These are phyloP conservation scores for Drosophila longiperda DNA, from an alignment of 2,888 invertebrate species.

Conservation along the genomic window DNA sequence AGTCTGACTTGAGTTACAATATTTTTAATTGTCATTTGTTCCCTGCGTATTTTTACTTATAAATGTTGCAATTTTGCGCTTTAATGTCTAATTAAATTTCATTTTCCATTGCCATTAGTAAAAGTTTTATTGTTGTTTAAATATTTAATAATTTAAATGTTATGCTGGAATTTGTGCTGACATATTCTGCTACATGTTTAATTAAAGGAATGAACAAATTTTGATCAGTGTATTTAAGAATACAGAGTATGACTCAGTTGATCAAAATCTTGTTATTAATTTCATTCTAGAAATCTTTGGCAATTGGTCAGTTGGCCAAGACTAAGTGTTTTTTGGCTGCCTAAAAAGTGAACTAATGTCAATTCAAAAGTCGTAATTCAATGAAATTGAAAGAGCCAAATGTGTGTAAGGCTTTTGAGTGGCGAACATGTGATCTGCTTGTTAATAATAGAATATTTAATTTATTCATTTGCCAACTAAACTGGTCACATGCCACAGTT, in stretches of 20 bases:
- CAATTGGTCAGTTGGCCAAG: background rate
- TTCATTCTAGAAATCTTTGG: background rate
- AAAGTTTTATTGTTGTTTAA: background rate
- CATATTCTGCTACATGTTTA: background rate
- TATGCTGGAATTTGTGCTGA: background rate
- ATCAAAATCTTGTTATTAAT: background rate
- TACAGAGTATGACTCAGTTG: background rate
- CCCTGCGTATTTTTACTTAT: background rate
- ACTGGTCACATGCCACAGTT: slow-evolving; percentile 11
- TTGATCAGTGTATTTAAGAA: background rate
- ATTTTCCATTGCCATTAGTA: background rate
- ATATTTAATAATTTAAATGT: background rate
- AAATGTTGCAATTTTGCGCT: background rate
- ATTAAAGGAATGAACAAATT: background rate
- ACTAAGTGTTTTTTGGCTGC: background rate
- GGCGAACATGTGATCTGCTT: background rate
- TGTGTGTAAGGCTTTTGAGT: background rate
- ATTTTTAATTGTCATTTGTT: no score
- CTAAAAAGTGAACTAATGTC: background rate
- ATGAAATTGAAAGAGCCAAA: background rate
- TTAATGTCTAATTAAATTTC: background rate
- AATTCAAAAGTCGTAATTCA: background rate
- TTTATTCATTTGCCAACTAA: slow-evolving; percentile 70
- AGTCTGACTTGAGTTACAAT: background rate
- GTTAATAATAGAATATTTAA: slow-evolving; percentile 62